Evolutionary conservation across 2,113 vertebrate species (phyloP), one percentile per base, ranked within the genome.

Genomic region (Acrocephalus kingi): DNA sequence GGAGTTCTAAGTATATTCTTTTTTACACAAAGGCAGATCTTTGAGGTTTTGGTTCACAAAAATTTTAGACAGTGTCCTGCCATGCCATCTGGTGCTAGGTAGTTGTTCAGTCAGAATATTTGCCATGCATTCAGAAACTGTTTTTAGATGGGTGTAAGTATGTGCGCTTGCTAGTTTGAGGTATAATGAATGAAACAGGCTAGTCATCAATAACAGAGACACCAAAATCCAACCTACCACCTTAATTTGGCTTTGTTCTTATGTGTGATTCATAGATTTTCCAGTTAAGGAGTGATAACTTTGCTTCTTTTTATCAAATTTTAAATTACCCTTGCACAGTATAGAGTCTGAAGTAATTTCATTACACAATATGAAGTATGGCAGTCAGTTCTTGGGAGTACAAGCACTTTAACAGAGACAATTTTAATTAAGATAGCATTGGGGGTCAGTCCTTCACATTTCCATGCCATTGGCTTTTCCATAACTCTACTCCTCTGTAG

Each of bases 131-230:
- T 95, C 79, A 87, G 69, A 72, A 92, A 58, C n/a, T 25, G 18
- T 9, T 79, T 97, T 91, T 79, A 92, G 62, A 83, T 13, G 41
- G 41, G 16, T 69, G 22, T 46, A 69, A 87, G 45, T 54, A 87
- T 37, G 33, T 10, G 35, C 7, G 19, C 54, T 96, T 78, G 67
- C n/a, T 56, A 87, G 31, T 84, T 72, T 94, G 79, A 96, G 33
- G 35, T 90, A 89, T 79, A 78, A 84, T 96, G 85, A 94, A 94
- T 95, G 87, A 89, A 91, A 97, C 13, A 69, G 78, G 91, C 31
- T 84, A 68, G 64, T 41, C 63, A 91, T 67, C 62, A 84, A 66
- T 49, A 78, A 91, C 7, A 39, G 59, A 77, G 72, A 87, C 9
- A 20, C 64, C 54, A 87, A 97, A 95, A 76, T 43, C 45, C 54